These are phyloP conservation scores for Dendrolimus houi DNA, from an alignment of 2,888 invertebrate species.

Conservation along the genomic window DNA sequence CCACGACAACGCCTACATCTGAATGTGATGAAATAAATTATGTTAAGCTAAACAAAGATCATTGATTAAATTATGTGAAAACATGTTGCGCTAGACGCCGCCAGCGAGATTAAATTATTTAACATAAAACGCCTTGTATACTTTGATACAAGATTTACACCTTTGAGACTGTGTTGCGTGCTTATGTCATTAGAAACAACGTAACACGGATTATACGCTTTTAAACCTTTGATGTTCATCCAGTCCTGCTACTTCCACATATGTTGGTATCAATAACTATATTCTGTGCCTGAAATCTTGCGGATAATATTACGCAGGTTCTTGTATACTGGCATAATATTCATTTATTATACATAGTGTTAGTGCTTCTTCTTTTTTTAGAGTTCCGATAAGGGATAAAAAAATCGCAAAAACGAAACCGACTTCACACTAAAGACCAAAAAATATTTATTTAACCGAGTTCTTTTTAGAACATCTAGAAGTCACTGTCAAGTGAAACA, in stretches of 20 bases:
- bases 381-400: too few relatives aligned
- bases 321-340: too few relatives aligned
- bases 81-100: conserved; percentile 44
- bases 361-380: too few relatives aligned
- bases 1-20: conserved; percentile 19
- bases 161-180: conserved; percentile 30
- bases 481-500: too few relatives aligned
- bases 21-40: conserved; percentile 28
- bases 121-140: conserved; percentile 45
- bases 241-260: conserved; percentile 9
- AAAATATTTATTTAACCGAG: too few relatives aligned
- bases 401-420: too few relatives aligned
- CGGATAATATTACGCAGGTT: too few relatives aligned
- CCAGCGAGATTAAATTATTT: conserved; percentile 54
- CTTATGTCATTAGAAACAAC: conserved; percentile 35
- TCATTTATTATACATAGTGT: too few relatives aligned
- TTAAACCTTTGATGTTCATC: conserved; percentile 31
- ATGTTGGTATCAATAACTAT: conserved; percentile 3
- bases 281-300: not conserved
- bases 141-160: conserved; percentile 49
- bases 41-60: conserved; percentile 39
- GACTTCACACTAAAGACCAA: too few relatives aligned
- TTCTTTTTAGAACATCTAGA: too few relatives aligned
- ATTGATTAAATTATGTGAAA: conserved; percentile 56
- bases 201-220: conserved; percentile 29